These are phyloP conservation scores for Grammomys dolichurus DNA, from an alignment of 2,113 vertebrate species.

Conservation along the genomic window DNA sequence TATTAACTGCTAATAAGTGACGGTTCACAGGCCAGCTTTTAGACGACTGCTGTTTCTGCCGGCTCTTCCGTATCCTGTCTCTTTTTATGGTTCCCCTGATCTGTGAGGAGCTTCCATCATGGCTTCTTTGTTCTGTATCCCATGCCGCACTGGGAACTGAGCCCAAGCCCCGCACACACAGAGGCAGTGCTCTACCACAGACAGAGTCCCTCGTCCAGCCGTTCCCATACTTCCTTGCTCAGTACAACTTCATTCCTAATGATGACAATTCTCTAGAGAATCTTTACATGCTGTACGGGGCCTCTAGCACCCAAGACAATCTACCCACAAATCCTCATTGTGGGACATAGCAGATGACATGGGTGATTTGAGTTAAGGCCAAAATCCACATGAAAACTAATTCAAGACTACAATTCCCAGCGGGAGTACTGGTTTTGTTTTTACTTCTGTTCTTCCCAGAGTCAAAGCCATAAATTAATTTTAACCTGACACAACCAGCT, in stretches of 20 bases:
- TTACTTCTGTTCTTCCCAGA: background rate
- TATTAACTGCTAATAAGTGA: slow-evolving; percentile 35
- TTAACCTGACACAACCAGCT: slow-evolving; percentile 30
- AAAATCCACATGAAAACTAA: slow-evolving; percentile 1
- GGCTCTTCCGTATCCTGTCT: background rate
- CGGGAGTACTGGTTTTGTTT: background rate
- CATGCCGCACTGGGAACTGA: too few relatives aligned
- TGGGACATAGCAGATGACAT: background rate
- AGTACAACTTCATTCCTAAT: background rate
- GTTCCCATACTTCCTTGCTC: background rate
- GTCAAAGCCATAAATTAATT: slow-evolving; percentile 27
- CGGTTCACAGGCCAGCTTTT: background rate
- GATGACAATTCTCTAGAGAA: background rate
- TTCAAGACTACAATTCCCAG: background rate
- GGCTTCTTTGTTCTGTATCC: background rate
- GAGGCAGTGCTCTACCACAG: background rate
- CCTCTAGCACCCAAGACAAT: background rate
- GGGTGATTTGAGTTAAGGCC: background rate
- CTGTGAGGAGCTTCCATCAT: background rate
- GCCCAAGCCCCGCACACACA: background rate
- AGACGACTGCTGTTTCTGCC: background rate
- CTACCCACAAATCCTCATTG: slow-evolving; percentile 17
- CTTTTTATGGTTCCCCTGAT: background rate
- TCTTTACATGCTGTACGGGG: background rate
- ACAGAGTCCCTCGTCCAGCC: background rate